phyloP scores from a whole-genome alignment of 1,140 invertebrate genomes.

The Notospermus geniculatus region DNA sequence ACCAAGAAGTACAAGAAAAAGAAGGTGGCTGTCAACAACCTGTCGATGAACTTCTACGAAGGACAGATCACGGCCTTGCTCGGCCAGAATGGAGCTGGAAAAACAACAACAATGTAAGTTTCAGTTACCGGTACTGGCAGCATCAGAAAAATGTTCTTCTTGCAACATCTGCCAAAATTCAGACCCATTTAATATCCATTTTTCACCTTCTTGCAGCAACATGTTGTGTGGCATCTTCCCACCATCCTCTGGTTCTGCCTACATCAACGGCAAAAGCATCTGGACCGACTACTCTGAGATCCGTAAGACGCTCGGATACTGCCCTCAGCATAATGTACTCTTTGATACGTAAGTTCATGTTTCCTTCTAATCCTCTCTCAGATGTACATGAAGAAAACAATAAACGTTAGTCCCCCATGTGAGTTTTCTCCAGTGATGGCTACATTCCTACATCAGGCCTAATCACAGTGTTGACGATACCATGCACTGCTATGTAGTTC shows the following conservation, averaged over 20 bases:
- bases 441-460: neutral
- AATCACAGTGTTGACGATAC: no score
- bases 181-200: no score
- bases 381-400: no score
- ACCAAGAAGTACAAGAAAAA: conserved; percentile 39
- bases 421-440: no score
- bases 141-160: no score
- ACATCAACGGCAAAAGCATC: conserved; percentile 74
- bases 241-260: conserved; percentile 68
- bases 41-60: conserved; percentile 69
- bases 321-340: conserved; percentile 67
- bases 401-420: no score
- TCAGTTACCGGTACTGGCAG: no score
- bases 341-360: conserved; percentile 62
- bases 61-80: conserved; percentile 62
- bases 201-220: conserved; percentile 59
- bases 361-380: no score
- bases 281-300: conserved; percentile 56
- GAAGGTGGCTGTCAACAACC: conserved; percentile 62
- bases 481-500: no score
- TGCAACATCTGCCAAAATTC: no score
- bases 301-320: conserved; percentile 60
- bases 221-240: conserved; percentile 80
- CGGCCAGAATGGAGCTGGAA: conserved; percentile 65
- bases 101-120: conserved; percentile 62